phyloP scores from a whole-genome alignment of 2,113 vertebrate species.

The Spea bombifrons region DNA sequence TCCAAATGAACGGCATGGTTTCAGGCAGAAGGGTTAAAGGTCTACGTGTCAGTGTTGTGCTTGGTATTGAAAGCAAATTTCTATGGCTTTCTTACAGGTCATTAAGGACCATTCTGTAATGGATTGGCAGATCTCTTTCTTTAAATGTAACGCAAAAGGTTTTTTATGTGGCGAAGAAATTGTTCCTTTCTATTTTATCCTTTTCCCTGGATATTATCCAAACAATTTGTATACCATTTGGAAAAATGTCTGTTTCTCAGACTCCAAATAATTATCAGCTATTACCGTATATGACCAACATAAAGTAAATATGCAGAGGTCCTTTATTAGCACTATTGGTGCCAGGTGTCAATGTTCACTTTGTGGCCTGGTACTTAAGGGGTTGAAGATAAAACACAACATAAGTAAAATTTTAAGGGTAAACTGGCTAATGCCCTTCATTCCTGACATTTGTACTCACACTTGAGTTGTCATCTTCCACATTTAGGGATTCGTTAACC shows the following conservation, averaged over 20 bases:
- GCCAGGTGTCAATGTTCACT: no score
- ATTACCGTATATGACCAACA: no score
- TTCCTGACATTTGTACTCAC: no score
- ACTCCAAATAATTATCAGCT: no score
- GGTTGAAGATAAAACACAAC: no score
- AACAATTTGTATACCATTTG: not conserved
- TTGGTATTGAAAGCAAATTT: not conserved
- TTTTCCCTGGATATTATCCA: constrained; percentile 22
- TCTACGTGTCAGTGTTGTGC: constrained; percentile 2
- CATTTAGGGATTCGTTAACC: no score
- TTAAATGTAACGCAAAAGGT: not conserved
- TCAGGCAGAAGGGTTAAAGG: constrained; percentile 5
- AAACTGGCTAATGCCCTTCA: no score
- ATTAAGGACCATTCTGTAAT: constrained; percentile 34
- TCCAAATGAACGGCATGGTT: not conserved
- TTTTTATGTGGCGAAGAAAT: constrained; percentile 2
- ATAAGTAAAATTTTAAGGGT: no score
- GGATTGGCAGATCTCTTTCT: constrained; percentile 13
- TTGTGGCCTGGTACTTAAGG: no score
- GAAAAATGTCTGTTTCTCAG: not conserved
- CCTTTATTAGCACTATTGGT: no score
- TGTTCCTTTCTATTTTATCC: constrained; percentile 9
- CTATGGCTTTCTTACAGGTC: constrained; percentile 28
- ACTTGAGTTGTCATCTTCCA: no score
- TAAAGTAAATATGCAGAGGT: no score